Evolutionary conservation across 2,888 invertebrate species (phyloP), one percentile per base, ranked within the genome.

Genomic region (Caenorhabditis sp.): DNA sequence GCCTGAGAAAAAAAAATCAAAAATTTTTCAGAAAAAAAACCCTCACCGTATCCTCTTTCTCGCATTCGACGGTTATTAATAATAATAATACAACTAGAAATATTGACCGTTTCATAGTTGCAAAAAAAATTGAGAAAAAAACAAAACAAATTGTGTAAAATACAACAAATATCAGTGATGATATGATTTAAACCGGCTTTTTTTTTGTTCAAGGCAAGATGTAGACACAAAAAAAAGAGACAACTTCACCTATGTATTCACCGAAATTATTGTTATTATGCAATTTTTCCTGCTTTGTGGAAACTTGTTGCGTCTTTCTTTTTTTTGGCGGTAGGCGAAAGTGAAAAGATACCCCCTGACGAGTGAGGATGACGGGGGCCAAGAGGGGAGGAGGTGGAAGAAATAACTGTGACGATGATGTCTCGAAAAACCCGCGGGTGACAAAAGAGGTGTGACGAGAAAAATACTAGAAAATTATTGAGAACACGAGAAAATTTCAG

Each of bases 1-100:
- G 69, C 66, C 81, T 81, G 63, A 53, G 79, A 68, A 58, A 24
- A 31, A 31, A 4, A 10, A 31, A 31, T 31, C 31, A 6, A 31
- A 31, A 31, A 31, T 31, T 4, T n/a, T 4, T 10, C 31, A 6
- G 31, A 31, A 31, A 31, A 31, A 31, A 31, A 31, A 31, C 31
- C 31, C 31, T 4, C 10, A 43, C 43, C 12, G 43, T 43, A 43
- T 43, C 43, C 17, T 43, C 43, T 14, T 43, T 43, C 3, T 6
- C 43, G 14, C 14, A 43, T 43, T 43, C 43, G 36, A 5, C 43
- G 17, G 2, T 14, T 14, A 17, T 3, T 14, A 43, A 43, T 12
- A 43, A 43, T 10, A 31, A 31, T 17, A 43, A 43, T 43, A 43
- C 5, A 10, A 43, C 12, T 43, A 43, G 17, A 43, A 43, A 43